Evolutionary conservation across 23 tunicate genomes (phyloP).

Genomic region (Halocynthia aurantium): DNA sequence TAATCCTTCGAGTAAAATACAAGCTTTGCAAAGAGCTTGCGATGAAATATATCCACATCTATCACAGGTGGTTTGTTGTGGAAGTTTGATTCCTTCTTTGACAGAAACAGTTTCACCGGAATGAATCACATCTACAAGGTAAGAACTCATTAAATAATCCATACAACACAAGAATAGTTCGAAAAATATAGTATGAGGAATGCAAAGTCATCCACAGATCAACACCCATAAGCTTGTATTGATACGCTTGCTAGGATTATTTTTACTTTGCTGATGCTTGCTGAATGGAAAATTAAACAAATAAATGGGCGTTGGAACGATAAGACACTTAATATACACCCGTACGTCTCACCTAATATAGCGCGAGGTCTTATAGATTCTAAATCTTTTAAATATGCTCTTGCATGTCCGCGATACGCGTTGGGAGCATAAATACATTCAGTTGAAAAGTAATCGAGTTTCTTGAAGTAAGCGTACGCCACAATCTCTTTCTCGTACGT

Average conservation of each 20-base stretch:
- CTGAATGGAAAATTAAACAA: too few species aligned
- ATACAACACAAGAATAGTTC: not conserved
- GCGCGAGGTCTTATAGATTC: constrained; percentile 89
- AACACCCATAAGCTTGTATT: not conserved
- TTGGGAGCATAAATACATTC: constrained; percentile 97
- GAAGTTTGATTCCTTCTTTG: constrained; percentile 74
- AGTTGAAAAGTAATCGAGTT: constrained; percentile 94
- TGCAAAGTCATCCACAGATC: not conserved
- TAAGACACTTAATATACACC: not conserved
- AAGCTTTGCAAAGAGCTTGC: constrained; percentile 93
- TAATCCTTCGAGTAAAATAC: constrained; percentile 88
- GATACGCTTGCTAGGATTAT: not conserved
- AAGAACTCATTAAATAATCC: not conserved
- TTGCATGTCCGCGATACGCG: constrained; percentile 95
- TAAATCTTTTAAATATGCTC: constrained; percentile 81
- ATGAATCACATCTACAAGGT: constrained; percentile 58
- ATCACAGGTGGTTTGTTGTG: constrained; percentile 60
- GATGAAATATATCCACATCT: constrained; percentile 94
- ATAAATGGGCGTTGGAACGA: too few species aligned
- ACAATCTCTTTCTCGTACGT: constrained; percentile 97
- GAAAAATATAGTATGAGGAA: not conserved
- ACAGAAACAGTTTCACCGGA: constrained; percentile 91
- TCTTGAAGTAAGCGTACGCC: constrained; percentile 87
- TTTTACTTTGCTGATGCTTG: too few species aligned
- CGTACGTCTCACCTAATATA: constrained; percentile 30